These are phyloP conservation scores for Halcyon leucocephala DNA, from an alignment of 2,797 vertebrate genomes.

Conservation along the genomic window DNA sequence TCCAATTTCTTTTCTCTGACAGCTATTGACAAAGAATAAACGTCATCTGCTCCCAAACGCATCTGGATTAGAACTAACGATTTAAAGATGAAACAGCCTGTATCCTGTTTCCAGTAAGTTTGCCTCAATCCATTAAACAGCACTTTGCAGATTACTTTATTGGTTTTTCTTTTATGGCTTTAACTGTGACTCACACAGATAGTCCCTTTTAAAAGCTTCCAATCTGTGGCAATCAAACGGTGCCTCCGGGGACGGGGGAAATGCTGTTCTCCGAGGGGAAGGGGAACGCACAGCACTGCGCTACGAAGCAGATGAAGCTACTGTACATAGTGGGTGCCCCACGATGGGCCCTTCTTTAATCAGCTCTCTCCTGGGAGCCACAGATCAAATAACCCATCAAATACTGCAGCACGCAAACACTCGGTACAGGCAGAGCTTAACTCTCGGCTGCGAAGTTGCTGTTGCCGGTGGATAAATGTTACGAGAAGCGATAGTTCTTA, in stretches of 20 bases:
- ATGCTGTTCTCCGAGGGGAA: not conserved
- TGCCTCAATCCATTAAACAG: conserved; percentile 55
- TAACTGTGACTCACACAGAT: conserved; percentile 21
- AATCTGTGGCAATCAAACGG: not conserved
- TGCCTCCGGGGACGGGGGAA: not conserved
- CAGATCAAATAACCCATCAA: not conserved
- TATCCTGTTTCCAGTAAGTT: conserved; percentile 42
- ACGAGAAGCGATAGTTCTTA: not conserved
- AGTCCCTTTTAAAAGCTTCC: conserved; percentile 24
- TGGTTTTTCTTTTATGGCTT: conserved; percentile 46
- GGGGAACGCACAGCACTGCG: not conserved
- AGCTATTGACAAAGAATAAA: not conserved
- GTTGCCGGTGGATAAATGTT: not conserved
- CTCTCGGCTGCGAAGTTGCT: rapidly evolving
- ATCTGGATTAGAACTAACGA: not conserved
- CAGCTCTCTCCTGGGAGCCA: not conserved
- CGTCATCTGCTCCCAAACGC: not conserved
- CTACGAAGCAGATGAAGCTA: not conserved
- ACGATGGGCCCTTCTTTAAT: not conserved
- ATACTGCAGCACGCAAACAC: rapidly evolving
- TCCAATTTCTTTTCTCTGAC: not conserved
- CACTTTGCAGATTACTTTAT: conserved; percentile 46
- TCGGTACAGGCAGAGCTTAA: not conserved
- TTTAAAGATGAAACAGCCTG: conserved; percentile 7
- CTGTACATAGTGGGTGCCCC: not conserved